Percentiles rank a stretch among this genome's conserved stretches.
Evolutionary conservation across 2,888 invertebrate genomes (phyloP).

Genomic region (Athalia rosae): DNA sequence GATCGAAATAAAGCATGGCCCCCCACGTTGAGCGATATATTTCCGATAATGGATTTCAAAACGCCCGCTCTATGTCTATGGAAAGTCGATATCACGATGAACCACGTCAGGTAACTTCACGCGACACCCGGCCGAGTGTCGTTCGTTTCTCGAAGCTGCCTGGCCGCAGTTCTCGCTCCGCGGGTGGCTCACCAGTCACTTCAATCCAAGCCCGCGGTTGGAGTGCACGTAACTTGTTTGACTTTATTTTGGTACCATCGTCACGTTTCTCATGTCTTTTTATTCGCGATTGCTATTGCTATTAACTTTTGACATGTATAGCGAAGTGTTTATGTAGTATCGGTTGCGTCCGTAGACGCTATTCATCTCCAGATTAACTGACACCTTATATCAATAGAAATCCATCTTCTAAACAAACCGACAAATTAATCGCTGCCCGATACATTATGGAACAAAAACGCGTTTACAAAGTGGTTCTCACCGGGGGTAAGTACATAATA

Average conservation of each 20-base stretch:
- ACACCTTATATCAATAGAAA: not conserved
- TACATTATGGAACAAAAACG: constrained; percentile 77
- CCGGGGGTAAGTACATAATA: constrained; percentile 84
- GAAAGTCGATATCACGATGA: too few relatives aligned
- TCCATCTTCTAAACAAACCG: constrained; percentile 30
- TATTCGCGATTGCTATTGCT: constrained; percentile 48
- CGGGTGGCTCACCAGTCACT: constrained; percentile 44
- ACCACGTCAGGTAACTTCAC: too few relatives aligned
- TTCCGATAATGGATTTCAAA: too few relatives aligned
- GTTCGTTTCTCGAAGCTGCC: too few relatives aligned
- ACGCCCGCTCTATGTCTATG: too few relatives aligned
- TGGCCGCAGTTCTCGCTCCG: too few relatives aligned
- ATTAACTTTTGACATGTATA: constrained; percentile 53
- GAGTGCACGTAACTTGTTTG: not conserved
- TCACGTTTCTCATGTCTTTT: constrained; percentile 57
- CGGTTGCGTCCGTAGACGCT: constrained; percentile 60
- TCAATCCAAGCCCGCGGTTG: constrained; percentile 33
- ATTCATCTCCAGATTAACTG: constrained; percentile 49
- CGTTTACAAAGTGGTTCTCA: constrained; percentile 90
- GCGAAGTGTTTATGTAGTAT: constrained; percentile 68
- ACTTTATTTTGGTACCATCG: constrained; percentile 43
- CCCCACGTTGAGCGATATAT: too few relatives aligned
- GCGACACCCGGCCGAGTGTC: too few relatives aligned
- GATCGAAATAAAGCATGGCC: too few relatives aligned
- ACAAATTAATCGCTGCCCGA: constrained; percentile 24